Percentiles rank a stretch among this genome's conserved stretches.
Conservation (phyloP, 2,797 vertebrate species). For the Sus cebifrons region DNA sequence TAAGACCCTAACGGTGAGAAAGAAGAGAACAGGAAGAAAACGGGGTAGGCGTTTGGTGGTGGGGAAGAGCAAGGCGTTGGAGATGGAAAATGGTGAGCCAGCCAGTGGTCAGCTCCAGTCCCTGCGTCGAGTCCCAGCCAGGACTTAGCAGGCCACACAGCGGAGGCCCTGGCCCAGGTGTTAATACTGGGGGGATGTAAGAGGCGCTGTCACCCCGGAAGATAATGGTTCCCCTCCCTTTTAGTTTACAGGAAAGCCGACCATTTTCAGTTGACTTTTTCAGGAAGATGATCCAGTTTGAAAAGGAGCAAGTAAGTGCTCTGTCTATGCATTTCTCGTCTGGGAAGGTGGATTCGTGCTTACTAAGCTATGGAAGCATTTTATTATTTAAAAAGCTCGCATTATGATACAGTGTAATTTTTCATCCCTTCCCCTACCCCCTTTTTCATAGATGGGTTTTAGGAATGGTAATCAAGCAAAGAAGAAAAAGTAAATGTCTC, state of each 20-base stretch:
- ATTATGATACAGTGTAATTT: neutral
- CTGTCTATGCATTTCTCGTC: neutral
- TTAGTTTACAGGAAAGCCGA: conserved; percentile 94
- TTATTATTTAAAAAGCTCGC: neutral
- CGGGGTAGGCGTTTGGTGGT: neutral
- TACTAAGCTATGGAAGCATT: neutral
- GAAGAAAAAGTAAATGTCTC: neutral
- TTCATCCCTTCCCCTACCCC: neutral
- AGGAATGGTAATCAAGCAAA: neutral
- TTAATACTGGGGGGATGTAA: neutral
- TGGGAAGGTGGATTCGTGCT: neutral
- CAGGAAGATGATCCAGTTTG: conserved; percentile 95
- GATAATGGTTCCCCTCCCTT: conserved; percentile 72
- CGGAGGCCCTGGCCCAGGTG: neutral
- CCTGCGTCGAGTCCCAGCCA: neutral
- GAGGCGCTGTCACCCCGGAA: neutral
- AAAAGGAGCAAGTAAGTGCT: conserved; percentile 95
- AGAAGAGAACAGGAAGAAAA: conserved; percentile 18
- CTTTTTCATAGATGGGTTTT: neutral
- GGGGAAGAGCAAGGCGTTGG: neutral
- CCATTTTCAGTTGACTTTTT: conserved; percentile 96
- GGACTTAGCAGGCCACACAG: neutral
- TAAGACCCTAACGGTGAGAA: neutral
- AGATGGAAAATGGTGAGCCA: neutral
- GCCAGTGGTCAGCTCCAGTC: neutral